Conservation (phyloP, 2,797 vertebrate species). For the Eremophila alpestris region DNA sequence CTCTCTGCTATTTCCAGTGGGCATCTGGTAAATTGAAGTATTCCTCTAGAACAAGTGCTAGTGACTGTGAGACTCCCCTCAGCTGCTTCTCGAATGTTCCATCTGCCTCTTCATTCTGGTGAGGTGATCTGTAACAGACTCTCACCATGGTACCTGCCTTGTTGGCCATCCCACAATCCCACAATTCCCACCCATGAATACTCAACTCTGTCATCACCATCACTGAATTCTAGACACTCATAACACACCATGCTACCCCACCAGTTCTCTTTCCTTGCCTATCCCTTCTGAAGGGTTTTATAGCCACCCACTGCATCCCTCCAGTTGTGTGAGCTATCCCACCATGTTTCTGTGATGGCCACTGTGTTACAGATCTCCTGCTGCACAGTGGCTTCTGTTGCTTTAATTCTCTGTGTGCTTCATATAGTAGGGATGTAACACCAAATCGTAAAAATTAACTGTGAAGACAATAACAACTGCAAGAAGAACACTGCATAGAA, state of each 20-base stretch:
- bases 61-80: neutral
- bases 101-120: neutral
- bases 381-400: neutral
- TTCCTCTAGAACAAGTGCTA: neutral
- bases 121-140: neutral
- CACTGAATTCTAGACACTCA: neutral
- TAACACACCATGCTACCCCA: neutral
- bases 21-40: neutral
- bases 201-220: neutral
- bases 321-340: neutral
- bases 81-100: neutral
- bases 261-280: neutral
- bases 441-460: neutral
- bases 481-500: neutral
- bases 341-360: neutral
- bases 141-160: neutral
- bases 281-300: neutral
- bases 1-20: neutral
- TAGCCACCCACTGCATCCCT: neutral
- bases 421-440: neutral
- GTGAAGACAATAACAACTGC: neutral
- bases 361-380: neutral
- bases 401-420: neutral
- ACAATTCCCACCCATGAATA: neutral
- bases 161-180: neutral